Evolutionary conservation across 2,888 invertebrate genomes (phyloP).

Genomic region (Didymodactylos carnosus): DNA sequence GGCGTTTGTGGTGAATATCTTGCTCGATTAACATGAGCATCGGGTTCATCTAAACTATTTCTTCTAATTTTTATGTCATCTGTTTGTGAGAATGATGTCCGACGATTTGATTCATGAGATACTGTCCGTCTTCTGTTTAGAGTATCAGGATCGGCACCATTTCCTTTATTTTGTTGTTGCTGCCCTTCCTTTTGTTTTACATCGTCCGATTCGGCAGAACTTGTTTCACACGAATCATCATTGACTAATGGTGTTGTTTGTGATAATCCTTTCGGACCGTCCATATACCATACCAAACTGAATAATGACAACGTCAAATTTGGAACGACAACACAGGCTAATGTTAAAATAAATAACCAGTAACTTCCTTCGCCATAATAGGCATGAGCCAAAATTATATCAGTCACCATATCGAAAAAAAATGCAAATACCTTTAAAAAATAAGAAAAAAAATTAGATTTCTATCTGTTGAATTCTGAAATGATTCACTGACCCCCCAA

Average conservation of each 20-base stretch:
- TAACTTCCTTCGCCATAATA: constrained; percentile 4
- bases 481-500: too few species aligned
- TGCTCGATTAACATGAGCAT: neutral
- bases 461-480: too few species aligned
- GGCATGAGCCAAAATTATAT: constrained; percentile 3
- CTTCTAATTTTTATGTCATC: neutral
- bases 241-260: neutral
- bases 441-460: too few species aligned
- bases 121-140: too few species aligned
- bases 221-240: too few species aligned
- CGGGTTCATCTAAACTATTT: neutral
- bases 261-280: too few species aligned
- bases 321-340: constrained; percentile 12
- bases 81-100: neutral
- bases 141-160: too few species aligned
- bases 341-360: constrained; percentile 8
- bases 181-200: too few species aligned
- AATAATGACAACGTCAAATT: constrained; percentile 11
- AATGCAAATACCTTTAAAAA: constrained; percentile 12
- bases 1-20: neutral
- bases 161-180: neutral
- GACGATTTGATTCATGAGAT: neutral
- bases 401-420: constrained; percentile 12
- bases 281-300: constrained; percentile 11
- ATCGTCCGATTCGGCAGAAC: too few species aligned